A percentile compares a stretch with the other conserved stretches of the same genome.
Conservation (phyloP, 2,113 vertebrate genomes). For the Rhinogobius similis region DNA sequence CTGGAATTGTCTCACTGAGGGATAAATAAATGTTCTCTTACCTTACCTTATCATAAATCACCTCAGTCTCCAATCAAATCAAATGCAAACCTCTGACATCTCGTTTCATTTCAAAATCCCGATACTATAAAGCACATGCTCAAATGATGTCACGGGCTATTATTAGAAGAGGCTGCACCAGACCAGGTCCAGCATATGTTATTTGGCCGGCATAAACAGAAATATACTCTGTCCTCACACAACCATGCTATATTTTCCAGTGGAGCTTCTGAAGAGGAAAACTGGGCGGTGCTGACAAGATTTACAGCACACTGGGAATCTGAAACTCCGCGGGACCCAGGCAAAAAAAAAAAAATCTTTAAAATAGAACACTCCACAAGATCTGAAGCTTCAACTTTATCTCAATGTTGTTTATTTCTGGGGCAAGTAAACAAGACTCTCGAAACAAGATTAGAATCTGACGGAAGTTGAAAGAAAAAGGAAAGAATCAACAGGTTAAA, state of each 20-base stretch:
- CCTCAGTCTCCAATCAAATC: too few species aligned
- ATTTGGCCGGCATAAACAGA: not conserved
- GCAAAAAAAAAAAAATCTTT: not conserved
- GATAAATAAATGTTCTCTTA: too few species aligned
- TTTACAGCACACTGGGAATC: not conserved
- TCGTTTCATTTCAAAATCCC: too few species aligned
- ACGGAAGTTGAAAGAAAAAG: not conserved
- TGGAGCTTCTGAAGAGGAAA: not conserved
- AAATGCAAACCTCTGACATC: too few species aligned
- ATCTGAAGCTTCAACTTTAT: not conserved
- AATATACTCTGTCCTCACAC: not conserved
- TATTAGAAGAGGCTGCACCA: not conserved
- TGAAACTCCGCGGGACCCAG: not conserved
- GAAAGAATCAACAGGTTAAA: not conserved
- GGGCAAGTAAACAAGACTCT: not conserved
- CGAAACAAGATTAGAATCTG: too few species aligned
- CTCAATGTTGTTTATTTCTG: not conserved
- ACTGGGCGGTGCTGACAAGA: not conserved
- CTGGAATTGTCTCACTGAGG: too few species aligned
- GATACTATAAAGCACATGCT: not conserved
- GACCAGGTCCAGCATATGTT: not conserved
- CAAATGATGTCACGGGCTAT: too few species aligned
- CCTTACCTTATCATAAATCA: too few species aligned
- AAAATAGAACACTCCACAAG: not conserved
- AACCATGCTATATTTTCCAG: constrained; percentile 2